Base-by-base conservation (phyloP, 2,888 invertebrate species). In the Melanophora roralis region DNA sequence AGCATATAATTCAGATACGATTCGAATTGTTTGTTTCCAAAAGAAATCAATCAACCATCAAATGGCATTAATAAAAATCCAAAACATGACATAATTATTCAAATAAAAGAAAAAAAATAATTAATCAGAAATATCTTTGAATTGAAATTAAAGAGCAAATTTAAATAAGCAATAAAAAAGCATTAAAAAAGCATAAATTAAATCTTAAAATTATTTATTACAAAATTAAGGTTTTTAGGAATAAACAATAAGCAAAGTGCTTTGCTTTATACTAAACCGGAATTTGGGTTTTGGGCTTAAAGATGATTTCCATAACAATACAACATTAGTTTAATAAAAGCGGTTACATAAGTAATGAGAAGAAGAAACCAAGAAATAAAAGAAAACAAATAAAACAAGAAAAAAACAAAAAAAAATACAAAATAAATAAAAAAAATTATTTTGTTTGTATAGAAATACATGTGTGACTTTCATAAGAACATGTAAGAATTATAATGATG, bases 251-350 rank as follows among this genome's bases (percentile, higher is more conserved):
- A 64, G 27, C 7, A 32, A 32, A 53, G 5, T 23, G 23, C 12
- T 49, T 49, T 3, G 49, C 8, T 16, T 16, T 8, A 16, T 8
- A 43, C 9, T 6, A 49, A 69, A 59, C 57, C 43, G 36, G 51
- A 71, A 49, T 43, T 36, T 16, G n/a, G 9, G 4, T n/a, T 7
- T 19, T 8, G 45, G 19, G 9, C 0, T 43, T 16, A 11, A 38
- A 47, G 9, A 55, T 47, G 32, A n/a, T 71, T 64, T 79, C 45
- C 74, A 74, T 69, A 60, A 36, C 78, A 74, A 53, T 65, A 69
- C 65, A 74, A 59, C 53, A 45, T n/a, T n/a, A n/a, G n/a, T n/a
- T n/a, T n/a, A n/a, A n/a, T n/a, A n/a, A n/a, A 38, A 34, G n/a
- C 47, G 59, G 16, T 16, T 69, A n/a, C n/a, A n/a, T n/a, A n/a